A percentile compares a stretch with the other conserved stretches of the same genome.
Evolutionary conservation across 2,888 invertebrate genomes (phyloP).

Genomic region (Idaea dimidiata): DNA sequence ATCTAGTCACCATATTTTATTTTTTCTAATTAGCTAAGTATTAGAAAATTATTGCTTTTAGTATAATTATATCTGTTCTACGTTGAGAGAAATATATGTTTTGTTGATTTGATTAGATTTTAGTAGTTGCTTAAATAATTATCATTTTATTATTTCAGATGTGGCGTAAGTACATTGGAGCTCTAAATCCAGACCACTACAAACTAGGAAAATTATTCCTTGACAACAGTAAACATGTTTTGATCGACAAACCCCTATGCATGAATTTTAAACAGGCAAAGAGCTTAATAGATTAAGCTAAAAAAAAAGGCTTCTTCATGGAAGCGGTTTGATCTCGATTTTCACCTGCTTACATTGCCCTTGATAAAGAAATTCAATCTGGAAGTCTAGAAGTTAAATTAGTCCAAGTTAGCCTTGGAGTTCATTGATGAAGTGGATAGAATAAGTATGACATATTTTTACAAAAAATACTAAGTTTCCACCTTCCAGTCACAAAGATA

Average conservation of each 20-base stretch:
- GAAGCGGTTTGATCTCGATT: slow-evolving; percentile 95
- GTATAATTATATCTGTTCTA: too few species aligned
- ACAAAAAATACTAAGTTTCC: background rate
- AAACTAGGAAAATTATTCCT: slow-evolving; percentile 86
- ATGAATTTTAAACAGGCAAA: slow-evolving; percentile 88
- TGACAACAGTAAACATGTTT: slow-evolving; percentile 90
- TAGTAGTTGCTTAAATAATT: too few species aligned
- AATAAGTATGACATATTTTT: slow-evolving; percentile 34
- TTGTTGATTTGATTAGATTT: too few species aligned
- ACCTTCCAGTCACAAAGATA: too few species aligned
- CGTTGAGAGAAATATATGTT: too few species aligned
- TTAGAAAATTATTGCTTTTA: too few species aligned
- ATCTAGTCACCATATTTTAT: background rate
- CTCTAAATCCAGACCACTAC: slow-evolving; percentile 88
- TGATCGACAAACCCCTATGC: slow-evolving; percentile 95
- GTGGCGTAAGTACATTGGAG: slow-evolving; percentile 92
- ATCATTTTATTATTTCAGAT: slow-evolving; percentile 77
- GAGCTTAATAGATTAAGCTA: slow-evolving; percentile 85
- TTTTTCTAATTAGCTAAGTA: too few species aligned
- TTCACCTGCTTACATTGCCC: slow-evolving; percentile 87
- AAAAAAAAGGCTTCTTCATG: slow-evolving; percentile 89
- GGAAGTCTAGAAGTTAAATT: slow-evolving; percentile 84
- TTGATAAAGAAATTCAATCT: slow-evolving; percentile 83
- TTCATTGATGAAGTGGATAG: slow-evolving; percentile 63
- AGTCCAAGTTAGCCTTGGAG: slow-evolving; percentile 86